Conservation (phyloP, 2,113 vertebrate genomes). For the Tachycineta bicolor region DNA sequence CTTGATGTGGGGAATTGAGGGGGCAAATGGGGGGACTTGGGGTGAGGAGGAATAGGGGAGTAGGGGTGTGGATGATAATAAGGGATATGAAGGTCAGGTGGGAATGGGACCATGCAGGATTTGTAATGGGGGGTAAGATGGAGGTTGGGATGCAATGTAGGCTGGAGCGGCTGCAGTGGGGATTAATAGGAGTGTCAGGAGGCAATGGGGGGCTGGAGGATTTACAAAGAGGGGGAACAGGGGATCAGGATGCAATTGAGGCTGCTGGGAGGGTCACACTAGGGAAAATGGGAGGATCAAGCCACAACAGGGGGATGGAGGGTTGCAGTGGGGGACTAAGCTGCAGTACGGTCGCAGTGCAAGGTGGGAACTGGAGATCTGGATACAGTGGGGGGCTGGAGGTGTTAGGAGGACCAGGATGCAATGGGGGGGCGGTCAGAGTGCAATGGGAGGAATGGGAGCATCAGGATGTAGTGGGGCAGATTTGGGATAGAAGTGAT, state of each 20-base stretch:
- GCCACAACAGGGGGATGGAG: background rate
- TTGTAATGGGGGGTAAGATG: background rate
- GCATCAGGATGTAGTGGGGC: background rate
- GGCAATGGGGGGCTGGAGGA: background rate
- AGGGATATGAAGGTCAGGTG: background rate
- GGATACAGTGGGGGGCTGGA: background rate
- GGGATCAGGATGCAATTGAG: background rate
- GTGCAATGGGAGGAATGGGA: background rate
- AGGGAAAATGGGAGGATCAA: background rate
- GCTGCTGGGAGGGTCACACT: background rate
- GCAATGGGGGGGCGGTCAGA: background rate
- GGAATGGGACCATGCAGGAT: background rate
- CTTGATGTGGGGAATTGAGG: background rate
- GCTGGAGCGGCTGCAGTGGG: background rate
- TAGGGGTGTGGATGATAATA: background rate
- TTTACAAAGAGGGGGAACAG: background rate
- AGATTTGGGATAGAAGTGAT: background rate
- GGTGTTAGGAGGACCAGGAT: background rate
- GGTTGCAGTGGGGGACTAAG: no score
- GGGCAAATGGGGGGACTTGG: background rate
- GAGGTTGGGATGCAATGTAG: background rate
- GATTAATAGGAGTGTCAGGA: background rate
- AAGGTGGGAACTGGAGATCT: background rate
- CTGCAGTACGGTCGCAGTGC: background rate
- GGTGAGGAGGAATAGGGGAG: background rate